Conservation (phyloP, 1,140 invertebrate species). For the Microplitis mediator region DNA sequence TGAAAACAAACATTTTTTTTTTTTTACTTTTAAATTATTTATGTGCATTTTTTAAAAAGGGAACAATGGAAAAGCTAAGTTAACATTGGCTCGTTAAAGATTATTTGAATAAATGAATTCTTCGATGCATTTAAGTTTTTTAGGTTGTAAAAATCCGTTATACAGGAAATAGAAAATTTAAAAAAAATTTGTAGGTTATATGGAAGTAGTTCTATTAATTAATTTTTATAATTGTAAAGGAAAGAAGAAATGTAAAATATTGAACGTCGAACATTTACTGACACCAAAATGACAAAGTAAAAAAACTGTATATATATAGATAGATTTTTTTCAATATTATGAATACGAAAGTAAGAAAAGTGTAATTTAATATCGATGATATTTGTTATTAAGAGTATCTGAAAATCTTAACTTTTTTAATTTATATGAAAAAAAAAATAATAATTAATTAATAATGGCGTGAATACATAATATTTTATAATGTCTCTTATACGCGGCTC, state of each 20-base stretch:
- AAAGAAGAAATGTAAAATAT: not conserved
- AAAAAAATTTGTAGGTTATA: too few relatives aligned
- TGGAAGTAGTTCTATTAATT: not conserved
- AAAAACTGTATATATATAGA: not conserved
- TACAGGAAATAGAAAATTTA: too few relatives aligned
- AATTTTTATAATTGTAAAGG: not conserved
- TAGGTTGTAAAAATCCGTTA: too few relatives aligned
- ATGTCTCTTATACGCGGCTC: conserved; percentile 17
- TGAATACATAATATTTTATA: conserved; percentile 12
- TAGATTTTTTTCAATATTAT: not conserved
- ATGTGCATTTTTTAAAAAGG: too few relatives aligned
- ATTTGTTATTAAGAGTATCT: not conserved
- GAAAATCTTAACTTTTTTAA: not conserved
- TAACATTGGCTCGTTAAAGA: not conserved
- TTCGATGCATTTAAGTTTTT: too few relatives aligned
- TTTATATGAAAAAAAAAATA: not conserved
- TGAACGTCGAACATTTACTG: not conserved
- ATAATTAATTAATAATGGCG: not conserved
- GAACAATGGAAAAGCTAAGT: too few relatives aligned
- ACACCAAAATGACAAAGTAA: not conserved
- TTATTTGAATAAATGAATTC: too few relatives aligned
- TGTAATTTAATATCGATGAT: not conserved
- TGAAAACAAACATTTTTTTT: not conserved
- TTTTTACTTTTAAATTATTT: too few relatives aligned
- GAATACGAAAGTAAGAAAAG: not conserved